Conservation (phyloP, 2,888 invertebrate genomes). For the Phymatocera aterrima region DNA sequence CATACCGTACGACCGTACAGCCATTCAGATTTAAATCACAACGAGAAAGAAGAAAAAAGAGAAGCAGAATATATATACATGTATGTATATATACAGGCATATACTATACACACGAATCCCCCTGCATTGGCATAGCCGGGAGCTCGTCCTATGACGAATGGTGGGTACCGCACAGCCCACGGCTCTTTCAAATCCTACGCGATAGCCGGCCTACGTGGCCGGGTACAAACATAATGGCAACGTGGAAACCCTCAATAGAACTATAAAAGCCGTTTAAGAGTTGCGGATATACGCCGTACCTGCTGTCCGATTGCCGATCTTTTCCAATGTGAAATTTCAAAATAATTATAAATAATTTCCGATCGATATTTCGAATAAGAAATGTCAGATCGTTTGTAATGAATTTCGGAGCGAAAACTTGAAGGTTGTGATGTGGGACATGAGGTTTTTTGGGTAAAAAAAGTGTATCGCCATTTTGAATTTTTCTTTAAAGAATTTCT, state of each 20-base stretch:
- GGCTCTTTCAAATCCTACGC: constrained; percentile 62
- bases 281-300: background rate
- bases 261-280: background rate
- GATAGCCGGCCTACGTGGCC: background rate
- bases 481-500: constrained; percentile 33
- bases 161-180: constrained; percentile 49
- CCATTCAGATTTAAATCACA: constrained; percentile 74
- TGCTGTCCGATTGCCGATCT: too few relatives aligned
- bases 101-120: constrained; percentile 53
- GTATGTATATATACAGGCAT: background rate
- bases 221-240: background rate
- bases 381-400: too few relatives aligned
- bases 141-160: constrained; percentile 40
- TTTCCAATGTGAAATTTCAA: too few relatives aligned
- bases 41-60: constrained; percentile 60
- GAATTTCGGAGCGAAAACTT: too few relatives aligned
- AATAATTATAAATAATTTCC: too few relatives aligned
- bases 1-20: constrained; percentile 64
- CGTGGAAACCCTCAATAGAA: background rate
- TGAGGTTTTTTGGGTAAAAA: background rate
- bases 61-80: too few relatives aligned
- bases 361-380: too few relatives aligned
- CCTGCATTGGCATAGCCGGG: constrained; percentile 62
- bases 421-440: background rate
- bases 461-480: background rate